Evolutionary conservation across 2,888 invertebrate species (phyloP).

Genomic region (Hypsopygia costalis): DNA sequence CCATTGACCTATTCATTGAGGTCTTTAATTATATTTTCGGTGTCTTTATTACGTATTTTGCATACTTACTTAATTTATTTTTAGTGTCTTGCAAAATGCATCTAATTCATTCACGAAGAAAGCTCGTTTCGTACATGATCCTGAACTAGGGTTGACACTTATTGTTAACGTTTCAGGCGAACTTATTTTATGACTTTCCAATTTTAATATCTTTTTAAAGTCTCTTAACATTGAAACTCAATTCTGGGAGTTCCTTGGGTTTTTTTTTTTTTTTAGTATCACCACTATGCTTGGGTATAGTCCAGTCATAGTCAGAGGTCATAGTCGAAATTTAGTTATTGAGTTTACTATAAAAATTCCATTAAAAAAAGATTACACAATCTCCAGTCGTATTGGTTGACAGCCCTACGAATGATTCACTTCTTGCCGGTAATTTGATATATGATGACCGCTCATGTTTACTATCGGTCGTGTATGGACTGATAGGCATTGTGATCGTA

Average conservation of each 20-base stretch:
- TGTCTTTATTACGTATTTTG: slow-evolving; percentile 2
- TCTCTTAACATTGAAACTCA: neutral
- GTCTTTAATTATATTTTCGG: neutral
- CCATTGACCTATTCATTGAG: no score
- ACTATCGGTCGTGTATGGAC: neutral
- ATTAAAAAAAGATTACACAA: neutral
- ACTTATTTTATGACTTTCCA: neutral
- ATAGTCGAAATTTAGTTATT: neutral
- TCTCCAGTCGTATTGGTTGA: slow-evolving; percentile 2
- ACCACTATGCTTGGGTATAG: neutral
- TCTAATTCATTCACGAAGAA: slow-evolving; percentile 4
- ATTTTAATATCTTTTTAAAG: neutral
- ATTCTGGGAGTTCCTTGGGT: neutral
- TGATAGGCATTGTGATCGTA: neutral
- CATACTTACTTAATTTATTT: slow-evolving; percentile 1
- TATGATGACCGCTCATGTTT: slow-evolving; percentile 1
- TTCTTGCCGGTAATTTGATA: slow-evolving; percentile 4
- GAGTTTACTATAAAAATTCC: slow-evolving; percentile 2
- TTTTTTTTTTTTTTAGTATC: slow-evolving; percentile 1
- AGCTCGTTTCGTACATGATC: slow-evolving; percentile 1
- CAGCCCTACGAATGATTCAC: slow-evolving; percentile 3
- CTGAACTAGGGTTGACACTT: slow-evolving; percentile 1
- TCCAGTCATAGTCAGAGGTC: neutral
- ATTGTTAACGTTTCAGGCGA: slow-evolving; percentile 1
- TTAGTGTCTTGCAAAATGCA: slow-evolving; percentile 3